phyloP scores from a whole-genome alignment of 2,113 vertebrate genomes.

The Diadophis punctatus region DNA sequence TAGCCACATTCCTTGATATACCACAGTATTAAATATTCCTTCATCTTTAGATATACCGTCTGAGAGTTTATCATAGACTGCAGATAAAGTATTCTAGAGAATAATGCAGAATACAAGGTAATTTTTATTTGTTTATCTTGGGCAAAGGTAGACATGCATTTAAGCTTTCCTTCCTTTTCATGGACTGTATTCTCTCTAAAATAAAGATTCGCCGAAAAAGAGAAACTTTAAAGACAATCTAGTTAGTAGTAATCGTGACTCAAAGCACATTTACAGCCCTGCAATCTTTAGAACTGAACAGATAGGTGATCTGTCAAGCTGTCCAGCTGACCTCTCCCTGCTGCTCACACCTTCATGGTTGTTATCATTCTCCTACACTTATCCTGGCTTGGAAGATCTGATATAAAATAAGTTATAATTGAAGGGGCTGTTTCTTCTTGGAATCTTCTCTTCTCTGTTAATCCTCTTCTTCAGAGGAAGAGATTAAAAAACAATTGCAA shows the following conservation, averaged over 20 bases:
- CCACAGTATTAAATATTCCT: background rate
- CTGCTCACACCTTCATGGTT: background rate
- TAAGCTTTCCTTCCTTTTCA: background rate
- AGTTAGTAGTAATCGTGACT: background rate
- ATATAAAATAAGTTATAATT: background rate
- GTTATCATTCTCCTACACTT: background rate
- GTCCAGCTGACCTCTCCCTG: background rate
- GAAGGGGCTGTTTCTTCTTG: background rate
- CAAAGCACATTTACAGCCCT: background rate
- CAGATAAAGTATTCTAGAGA: background rate
- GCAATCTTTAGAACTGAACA: background rate
- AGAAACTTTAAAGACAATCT: background rate
- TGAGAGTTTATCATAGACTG: background rate
- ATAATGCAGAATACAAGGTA: background rate
- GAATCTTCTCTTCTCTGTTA: background rate
- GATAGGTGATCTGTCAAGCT: background rate
- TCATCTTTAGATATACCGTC: background rate
- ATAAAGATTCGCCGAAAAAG: background rate
- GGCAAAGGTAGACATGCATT: background rate
- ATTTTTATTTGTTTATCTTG: background rate
- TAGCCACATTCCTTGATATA: background rate
- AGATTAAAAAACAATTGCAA: background rate
- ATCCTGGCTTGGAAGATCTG: background rate
- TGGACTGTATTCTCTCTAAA: background rate
- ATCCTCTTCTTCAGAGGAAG: background rate